phyloP scores from a whole-genome alignment of 2,888 invertebrate genomes.

The Sthenelais limicola region DNA sequence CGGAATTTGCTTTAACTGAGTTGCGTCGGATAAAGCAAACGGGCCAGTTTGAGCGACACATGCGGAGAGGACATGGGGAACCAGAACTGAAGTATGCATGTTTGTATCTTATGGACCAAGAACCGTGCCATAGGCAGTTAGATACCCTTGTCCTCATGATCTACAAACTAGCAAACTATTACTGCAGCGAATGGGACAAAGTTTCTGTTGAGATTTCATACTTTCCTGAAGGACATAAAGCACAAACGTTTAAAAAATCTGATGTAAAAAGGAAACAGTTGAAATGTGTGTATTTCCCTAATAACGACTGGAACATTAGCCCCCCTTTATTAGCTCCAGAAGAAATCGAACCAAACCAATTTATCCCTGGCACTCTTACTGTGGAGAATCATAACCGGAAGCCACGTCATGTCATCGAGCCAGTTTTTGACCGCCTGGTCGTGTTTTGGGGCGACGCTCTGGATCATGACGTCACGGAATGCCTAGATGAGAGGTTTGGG shows the following conservation, averaged over 20 bases:
- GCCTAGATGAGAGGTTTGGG: slow-evolving; percentile 28
- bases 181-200: slow-evolving; percentile 32
- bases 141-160: slow-evolving; percentile 36
- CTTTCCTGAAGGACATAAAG: slow-evolving; percentile 25
- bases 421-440: slow-evolving; percentile 31
- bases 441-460: slow-evolving; percentile 40
- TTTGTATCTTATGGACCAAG: slow-evolving; percentile 39
- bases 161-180: slow-evolving; percentile 36
- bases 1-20: slow-evolving; percentile 13
- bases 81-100: slow-evolving; percentile 33
- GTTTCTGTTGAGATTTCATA: slow-evolving; percentile 38
- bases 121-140: slow-evolving; percentile 16
- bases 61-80: slow-evolving; percentile 14
- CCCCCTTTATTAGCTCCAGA: neutral
- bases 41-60: slow-evolving; percentile 34
- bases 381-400: slow-evolving; percentile 34
- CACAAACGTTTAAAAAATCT: slow-evolving; percentile 1
- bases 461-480: slow-evolving; percentile 23
- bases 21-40: slow-evolving; percentile 11
- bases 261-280: neutral
- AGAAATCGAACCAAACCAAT: neutral
- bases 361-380: slow-evolving; percentile 10
- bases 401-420: slow-evolving; percentile 13
- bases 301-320: slow-evolving; percentile 34
- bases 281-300: slow-evolving; percentile 40